Conservation (phyloP, 2,888 invertebrate species). For the Pinctada fucata region DNA sequence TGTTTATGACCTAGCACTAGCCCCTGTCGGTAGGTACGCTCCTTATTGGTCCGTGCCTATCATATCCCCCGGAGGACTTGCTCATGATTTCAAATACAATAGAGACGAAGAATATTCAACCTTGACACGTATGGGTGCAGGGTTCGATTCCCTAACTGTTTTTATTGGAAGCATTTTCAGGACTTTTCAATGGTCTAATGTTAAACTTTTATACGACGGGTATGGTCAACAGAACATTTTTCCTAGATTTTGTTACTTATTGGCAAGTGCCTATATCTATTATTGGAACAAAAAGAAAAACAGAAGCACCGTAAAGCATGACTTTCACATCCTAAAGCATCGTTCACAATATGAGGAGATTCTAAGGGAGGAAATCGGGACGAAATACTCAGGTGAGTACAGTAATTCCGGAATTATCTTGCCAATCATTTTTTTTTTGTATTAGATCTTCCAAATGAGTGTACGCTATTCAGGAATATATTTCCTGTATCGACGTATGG, state of each 20-base stretch:
- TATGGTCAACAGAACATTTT: constrained; percentile 84
- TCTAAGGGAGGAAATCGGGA: constrained; percentile 60
- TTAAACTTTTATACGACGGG: constrained; percentile 86
- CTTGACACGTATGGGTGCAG: constrained; percentile 80
- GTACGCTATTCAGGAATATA: too few relatives aligned
- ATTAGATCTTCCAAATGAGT: too few relatives aligned
- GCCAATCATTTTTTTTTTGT: too few relatives aligned
- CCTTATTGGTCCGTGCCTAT: constrained; percentile 95
- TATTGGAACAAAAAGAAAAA: constrained; percentile 78
- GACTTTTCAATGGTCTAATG: constrained; percentile 52
- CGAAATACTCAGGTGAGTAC: constrained; percentile 35
- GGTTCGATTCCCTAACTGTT: constrained; percentile 60
- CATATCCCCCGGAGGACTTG: constrained; percentile 81
- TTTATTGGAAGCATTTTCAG: constrained; percentile 47
- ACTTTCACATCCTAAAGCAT: constrained; percentile 51
- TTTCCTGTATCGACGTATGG: too few relatives aligned
- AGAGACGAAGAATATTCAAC: constrained; percentile 82
- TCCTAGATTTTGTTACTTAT: constrained; percentile 85
- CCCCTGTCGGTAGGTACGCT: constrained; percentile 91
- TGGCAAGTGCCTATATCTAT: constrained; percentile 84
- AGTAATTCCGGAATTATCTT: too few relatives aligned
- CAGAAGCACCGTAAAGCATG: constrained; percentile 40
- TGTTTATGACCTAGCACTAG: constrained; percentile 83
- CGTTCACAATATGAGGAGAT: constrained; percentile 39
- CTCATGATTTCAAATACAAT: constrained; percentile 67